A percentile compares a stretch with the other conserved stretches of the same genome.
Evolutionary conservation across 2,888 invertebrate genomes (phyloP).

Genomic region (Idaea aversata): DNA sequence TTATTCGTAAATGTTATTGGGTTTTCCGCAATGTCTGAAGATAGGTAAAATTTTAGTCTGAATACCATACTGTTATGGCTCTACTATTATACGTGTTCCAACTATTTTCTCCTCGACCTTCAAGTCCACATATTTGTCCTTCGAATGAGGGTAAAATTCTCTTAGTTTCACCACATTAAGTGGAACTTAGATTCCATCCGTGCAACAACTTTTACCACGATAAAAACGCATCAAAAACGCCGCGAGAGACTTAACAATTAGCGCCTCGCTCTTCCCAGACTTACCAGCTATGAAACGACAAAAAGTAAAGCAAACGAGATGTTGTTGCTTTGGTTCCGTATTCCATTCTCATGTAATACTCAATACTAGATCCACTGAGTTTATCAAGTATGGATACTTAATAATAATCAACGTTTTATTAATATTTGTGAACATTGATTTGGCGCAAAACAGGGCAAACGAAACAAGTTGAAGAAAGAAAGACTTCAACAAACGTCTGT

Average conservation of each 20-base stretch:
- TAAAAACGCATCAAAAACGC: conserved; percentile 55
- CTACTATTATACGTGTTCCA: no score
- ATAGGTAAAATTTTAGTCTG: no score
- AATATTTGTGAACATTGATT: no score
- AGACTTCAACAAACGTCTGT: neutral
- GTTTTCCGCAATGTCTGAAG: no score
- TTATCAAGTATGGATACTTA: no score
- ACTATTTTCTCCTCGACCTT: neutral
- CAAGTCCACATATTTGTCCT: neutral
- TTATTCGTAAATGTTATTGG: no score
- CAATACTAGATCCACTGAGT: neutral
- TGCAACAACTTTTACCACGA: conserved; percentile 21
- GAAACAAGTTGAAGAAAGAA: no score
- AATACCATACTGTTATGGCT: no score
- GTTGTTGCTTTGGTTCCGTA: conserved; percentile 27
- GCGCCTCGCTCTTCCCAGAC: conserved; percentile 50
- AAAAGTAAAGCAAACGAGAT: conserved; percentile 23
- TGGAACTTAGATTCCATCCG: conserved; percentile 32
- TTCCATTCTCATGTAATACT: neutral
- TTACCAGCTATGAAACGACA: conserved; percentile 28
- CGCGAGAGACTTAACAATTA: conserved; percentile 53
- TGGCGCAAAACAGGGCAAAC: no score
- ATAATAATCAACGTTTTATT: no score
- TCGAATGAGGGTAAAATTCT: conserved; percentile 2
- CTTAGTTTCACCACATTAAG: conserved; percentile 14